Evolutionary conservation across 2,888 invertebrate species (phyloP).

Genomic region (Euproctis similis): DNA sequence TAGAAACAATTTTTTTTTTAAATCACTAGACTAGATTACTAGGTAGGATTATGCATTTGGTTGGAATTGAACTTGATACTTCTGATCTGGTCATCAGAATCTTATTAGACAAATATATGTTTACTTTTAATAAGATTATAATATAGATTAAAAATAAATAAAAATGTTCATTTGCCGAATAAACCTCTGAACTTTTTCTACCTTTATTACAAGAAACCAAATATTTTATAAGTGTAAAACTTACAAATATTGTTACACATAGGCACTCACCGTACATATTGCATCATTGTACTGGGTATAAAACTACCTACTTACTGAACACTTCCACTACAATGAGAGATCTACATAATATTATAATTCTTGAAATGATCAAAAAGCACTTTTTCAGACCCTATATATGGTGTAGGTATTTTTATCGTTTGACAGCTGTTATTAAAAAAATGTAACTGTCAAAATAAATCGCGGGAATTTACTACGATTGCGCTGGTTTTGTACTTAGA

Average conservation of each 20-base stretch:
- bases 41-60: too few relatives aligned
- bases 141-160: too few relatives aligned
- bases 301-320: constrained; percentile 47
- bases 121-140: too few relatives aligned
- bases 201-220: too few relatives aligned
- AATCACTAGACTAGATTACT: too few relatives aligned
- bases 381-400: constrained; percentile 47
- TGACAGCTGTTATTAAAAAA: constrained; percentile 7
- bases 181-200: too few relatives aligned
- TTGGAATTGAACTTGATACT: too few relatives aligned
- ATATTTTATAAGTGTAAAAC: too few relatives aligned
- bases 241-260: constrained; percentile 63
- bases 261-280: constrained; percentile 60
- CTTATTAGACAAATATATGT: too few relatives aligned
- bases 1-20: too few relatives aligned
- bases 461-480: constrained; percentile 1
- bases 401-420: constrained; percentile 16
- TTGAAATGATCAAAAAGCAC: constrained; percentile 45
- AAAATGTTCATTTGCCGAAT: too few relatives aligned
- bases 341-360: constrained; percentile 28
- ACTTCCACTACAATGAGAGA: constrained; percentile 48
- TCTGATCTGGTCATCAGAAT: too few relatives aligned
- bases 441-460: constrained; percentile 1
- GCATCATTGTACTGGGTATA: constrained; percentile 53
- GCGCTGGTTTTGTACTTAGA: neutral